Conservation (phyloP, 2,888 invertebrate species). For the Tridacna crocea region DNA sequence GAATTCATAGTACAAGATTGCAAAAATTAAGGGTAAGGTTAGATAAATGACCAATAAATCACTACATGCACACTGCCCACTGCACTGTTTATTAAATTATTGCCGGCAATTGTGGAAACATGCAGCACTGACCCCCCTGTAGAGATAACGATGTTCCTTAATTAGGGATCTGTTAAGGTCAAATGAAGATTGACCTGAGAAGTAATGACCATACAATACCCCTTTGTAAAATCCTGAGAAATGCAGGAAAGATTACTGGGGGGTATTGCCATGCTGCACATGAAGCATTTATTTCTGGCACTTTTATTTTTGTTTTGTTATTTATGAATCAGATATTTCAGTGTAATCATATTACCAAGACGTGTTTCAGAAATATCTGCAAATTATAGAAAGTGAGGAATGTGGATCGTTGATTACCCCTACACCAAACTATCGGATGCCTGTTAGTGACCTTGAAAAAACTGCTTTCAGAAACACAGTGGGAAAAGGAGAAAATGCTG, state of each 20-base stretch:
- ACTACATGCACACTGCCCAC: neutral
- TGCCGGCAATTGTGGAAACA: slow-evolving; percentile 6
- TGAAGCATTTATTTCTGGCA: neutral
- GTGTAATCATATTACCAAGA: neutral
- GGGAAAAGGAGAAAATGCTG: no score
- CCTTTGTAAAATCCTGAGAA: neutral
- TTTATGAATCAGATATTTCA: slow-evolving; percentile 18
- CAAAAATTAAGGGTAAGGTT: neutral
- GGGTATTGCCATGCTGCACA: neutral
- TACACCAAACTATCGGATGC: no score
- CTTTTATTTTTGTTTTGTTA: slow-evolving; percentile 5
- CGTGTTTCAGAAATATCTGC: neutral
- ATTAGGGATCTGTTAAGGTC: slow-evolving; percentile 26
- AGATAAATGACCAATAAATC: slow-evolving; percentile 34
- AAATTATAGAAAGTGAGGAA: neutral
- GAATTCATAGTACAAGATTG: no score
- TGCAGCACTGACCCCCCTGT: slow-evolving; percentile 22
- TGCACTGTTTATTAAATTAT: slow-evolving; percentile 28
- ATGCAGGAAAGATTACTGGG: neutral
- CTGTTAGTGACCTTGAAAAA: no score
- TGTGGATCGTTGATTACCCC: no score
- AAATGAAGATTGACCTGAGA: slow-evolving; percentile 28
- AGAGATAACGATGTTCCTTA: slow-evolving; percentile 29
- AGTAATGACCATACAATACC: slow-evolving; percentile 19
- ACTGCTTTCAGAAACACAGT: no score